Conservation (phyloP, 2,888 invertebrate species). For the Oligia fasciuncula region DNA sequence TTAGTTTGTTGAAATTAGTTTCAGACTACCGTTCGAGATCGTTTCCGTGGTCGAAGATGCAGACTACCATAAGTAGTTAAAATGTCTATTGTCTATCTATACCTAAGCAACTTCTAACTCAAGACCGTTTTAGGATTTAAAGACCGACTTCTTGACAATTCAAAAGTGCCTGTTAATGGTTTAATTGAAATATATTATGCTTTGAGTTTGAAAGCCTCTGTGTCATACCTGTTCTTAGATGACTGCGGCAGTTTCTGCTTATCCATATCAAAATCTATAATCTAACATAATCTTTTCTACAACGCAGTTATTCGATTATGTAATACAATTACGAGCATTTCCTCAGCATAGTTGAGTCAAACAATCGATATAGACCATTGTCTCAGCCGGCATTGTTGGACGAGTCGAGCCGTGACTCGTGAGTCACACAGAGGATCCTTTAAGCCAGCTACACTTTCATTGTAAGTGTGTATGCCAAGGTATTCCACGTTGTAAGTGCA, state of each 20-base stretch:
- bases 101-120: background rate
- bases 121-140: background rate
- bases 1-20: background rate
- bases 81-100: background rate
- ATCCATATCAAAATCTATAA: background rate
- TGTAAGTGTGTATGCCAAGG: constrained; percentile 64
- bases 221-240: background rate
- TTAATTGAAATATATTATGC: too few species aligned
- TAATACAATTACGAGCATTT: constrained; percentile 56
- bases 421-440: constrained; percentile 62
- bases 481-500: constrained; percentile 59
- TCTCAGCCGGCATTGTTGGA: constrained; percentile 57
- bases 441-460: constrained; percentile 56
- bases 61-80: background rate
- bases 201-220: background rate
- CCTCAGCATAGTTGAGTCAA: constrained; percentile 47
- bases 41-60: background rate
- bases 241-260: background rate
- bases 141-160: too few species aligned
- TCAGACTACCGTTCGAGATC: background rate
- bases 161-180: too few species aligned
- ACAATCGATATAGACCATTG: constrained; percentile 65
- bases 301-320: constrained; percentile 44
- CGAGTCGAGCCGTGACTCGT: constrained; percentile 44
- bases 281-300: constrained; percentile 6